A percentile compares a stretch with the other conserved stretches of the same genome.
Conservation (phyloP, 2,797 vertebrate species). For the Melanogrammus aeglefinus region DNA sequence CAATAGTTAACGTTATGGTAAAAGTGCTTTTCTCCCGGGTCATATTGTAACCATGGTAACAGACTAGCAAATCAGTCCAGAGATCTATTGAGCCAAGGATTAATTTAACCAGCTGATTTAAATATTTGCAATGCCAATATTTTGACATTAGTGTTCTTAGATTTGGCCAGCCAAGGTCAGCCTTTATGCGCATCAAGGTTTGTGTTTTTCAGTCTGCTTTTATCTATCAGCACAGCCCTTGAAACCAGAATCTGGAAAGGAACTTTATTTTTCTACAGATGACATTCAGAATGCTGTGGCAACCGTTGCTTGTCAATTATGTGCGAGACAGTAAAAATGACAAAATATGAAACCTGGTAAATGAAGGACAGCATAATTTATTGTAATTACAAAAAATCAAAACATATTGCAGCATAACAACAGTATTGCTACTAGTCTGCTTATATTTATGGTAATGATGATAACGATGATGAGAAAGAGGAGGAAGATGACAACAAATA, state of each 20-base stretch:
- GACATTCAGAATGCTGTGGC: slow-evolving; percentile 38
- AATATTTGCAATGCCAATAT: neutral
- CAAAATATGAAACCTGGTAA: neutral
- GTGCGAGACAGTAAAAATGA: neutral
- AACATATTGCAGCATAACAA: neutral
- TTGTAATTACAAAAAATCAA: neutral
- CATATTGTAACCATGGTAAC: neutral
- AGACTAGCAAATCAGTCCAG: neutral
- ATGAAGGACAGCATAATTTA: neutral
- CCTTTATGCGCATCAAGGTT: slow-evolving; percentile 18
- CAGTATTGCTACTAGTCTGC: neutral
- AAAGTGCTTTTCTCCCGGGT: neutral
- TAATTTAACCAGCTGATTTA: neutral
- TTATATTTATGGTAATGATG: neutral
- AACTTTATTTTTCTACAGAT: slow-evolving; percentile 37
- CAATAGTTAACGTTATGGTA: neutral
- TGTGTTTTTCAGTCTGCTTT: slow-evolving; percentile 7
- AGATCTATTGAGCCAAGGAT: neutral
- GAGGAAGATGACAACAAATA: neutral
- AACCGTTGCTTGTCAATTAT: slow-evolving; percentile 11
- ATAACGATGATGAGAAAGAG: neutral
- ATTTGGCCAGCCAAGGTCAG: neutral
- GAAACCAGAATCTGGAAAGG: slow-evolving; percentile 23
- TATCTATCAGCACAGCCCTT: slow-evolving; percentile 25
- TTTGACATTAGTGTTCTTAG: neutral